A percentile compares a stretch with the other conserved stretches of the same genome.
Conservation (phyloP, 2,888 invertebrate genomes). For the Drosophila vallismaia region DNA sequence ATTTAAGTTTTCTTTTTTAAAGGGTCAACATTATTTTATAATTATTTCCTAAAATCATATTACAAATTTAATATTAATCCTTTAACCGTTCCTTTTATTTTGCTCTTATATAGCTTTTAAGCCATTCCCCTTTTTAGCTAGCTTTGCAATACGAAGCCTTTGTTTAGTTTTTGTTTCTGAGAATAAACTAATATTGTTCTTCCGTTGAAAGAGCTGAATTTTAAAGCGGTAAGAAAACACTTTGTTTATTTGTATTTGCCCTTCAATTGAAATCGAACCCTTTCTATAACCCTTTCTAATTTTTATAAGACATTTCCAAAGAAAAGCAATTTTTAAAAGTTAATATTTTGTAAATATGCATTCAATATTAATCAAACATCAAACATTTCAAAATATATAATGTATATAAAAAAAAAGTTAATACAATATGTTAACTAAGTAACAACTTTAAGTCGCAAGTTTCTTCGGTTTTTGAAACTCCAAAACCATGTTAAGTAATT, state of each 20-base stretch:
- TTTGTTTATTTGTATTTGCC: too few species aligned
- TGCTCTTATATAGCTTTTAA: background rate
- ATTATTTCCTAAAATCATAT: too few species aligned
- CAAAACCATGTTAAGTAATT: background rate
- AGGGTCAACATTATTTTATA: too few species aligned
- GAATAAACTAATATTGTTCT: background rate
- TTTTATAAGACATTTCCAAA: background rate
- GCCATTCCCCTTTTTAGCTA: background rate
- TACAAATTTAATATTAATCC: too few species aligned
- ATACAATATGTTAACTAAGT: background rate
- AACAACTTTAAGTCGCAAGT: constrained; percentile 1
- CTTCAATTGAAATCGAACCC: too few species aligned
- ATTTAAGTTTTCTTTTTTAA: too few species aligned
- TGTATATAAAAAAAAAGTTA: background rate
- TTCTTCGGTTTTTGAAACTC: background rate
- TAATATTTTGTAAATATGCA: background rate
- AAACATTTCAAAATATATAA: background rate
- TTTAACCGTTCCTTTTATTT: too few species aligned
- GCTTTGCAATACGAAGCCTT: background rate
- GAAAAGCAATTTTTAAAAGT: background rate
- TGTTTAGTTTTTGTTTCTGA: background rate
- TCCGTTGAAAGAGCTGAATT: too few species aligned
- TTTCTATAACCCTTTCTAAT: too few species aligned
- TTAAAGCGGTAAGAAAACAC: background rate
- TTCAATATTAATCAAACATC: constrained; percentile 2